phyloP scores from a whole-genome alignment of 2,888 invertebrate species.

The Pardosa pseudoannulata region DNA sequence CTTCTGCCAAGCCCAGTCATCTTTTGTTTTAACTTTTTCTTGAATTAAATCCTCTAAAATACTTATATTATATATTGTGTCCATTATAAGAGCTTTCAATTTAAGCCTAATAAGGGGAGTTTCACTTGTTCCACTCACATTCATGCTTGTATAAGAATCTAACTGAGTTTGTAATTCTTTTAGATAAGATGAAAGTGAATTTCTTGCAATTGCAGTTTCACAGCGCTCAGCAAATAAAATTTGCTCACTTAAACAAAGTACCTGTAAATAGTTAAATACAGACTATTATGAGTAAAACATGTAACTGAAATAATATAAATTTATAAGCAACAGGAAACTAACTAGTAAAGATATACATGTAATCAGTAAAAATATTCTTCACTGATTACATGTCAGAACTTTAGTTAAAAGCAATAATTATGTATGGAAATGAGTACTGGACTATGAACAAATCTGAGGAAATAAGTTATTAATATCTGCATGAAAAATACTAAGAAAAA shows the following conservation, averaged over 20 bases:
- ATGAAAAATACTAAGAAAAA: too few species aligned
- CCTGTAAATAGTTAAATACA: constrained; percentile 77
- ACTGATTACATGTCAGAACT: too few species aligned
- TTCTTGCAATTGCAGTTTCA: constrained; percentile 86
- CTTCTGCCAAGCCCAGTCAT: constrained; percentile 96
- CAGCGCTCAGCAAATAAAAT: constrained; percentile 90
- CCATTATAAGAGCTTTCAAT: constrained; percentile 92
- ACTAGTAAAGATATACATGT: too few species aligned
- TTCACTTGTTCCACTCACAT: constrained; percentile 74
- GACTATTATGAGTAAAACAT: background rate
- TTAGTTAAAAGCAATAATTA: too few species aligned
- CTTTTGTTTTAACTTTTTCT: constrained; percentile 81
- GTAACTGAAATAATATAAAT: background rate
- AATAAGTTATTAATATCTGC: too few species aligned
- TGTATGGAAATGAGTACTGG: too few species aligned
- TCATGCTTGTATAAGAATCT: constrained; percentile 79
- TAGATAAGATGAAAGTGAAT: constrained; percentile 78
- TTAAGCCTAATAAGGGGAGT: constrained; percentile 81
- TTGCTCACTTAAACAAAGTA: constrained; percentile 89
- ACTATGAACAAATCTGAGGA: too few species aligned
- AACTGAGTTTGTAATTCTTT: constrained; percentile 78
- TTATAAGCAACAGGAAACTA: background rate
- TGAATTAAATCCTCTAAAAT: constrained; percentile 88
- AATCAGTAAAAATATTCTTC: too few species aligned
- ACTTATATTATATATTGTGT: constrained; percentile 92